Base-by-base conservation (phyloP, 2,797 vertebrate genomes). In the Rousettus madagascariensis region DNA sequence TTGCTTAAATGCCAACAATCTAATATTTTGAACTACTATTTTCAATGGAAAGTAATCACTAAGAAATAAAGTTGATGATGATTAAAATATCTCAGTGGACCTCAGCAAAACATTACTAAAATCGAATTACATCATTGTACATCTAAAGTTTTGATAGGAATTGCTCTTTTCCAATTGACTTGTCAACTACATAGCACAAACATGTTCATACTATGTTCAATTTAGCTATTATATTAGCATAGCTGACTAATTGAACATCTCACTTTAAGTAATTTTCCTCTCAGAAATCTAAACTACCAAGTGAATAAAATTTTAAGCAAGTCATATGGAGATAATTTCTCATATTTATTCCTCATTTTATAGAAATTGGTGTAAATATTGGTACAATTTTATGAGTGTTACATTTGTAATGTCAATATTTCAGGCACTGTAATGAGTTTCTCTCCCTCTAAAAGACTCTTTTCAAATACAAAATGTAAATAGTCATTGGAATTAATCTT, bases 381-480 rank as follows among this genome's bases (percentile, higher is more conserved):
- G 11, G 17, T 4, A 77, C 1, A 83, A 2, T 53, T 97, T 93
- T 94, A 90, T 93, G 20, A 91, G 78, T 83, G 91, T 87, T 96
- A 72, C 36, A 90, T 82, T 41, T 83, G 4, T 92, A 92, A 82
- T 68, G 66, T 46, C 79, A 97, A 85, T 24, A 87, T 7, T 55
- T 57, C 28, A 85, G 28, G 59, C 5, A 92, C 4, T 85, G 2
- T 91, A 95, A 94, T 95, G 79, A 91, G 24, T 46, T 84, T 86
- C 19, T 94, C 24, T 94, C n/a, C 22, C 19, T 95, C 82, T 82
- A 94, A 96, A 12, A 28, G 0, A 17, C 33, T 93, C n/a, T 33
- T 93, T 96, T 59, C 19, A 96, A 96, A 93, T 33, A 15, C 61
- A 96, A 96, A 91, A 30, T 84, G 9, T 71, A 91, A 96, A 95